Evolutionary conservation across 2,797 vertebrate genomes (phyloP).

Genomic region (Tiaroga cobitis): DNA sequence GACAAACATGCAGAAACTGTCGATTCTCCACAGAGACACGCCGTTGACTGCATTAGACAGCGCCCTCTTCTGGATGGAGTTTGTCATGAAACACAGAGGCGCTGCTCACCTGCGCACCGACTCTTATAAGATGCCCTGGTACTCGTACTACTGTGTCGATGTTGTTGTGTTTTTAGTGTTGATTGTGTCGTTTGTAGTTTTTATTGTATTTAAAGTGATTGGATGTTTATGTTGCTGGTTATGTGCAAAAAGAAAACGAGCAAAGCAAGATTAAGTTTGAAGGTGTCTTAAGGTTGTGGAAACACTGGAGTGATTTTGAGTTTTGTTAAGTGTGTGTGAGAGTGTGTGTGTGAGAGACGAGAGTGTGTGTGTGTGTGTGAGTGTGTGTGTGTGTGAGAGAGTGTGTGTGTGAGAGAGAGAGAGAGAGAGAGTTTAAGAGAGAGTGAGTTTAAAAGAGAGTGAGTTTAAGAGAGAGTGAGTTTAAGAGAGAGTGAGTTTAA

Average conservation of each 20-base stretch:
- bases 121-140: constrained; percentile 72
- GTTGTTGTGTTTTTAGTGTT: constrained; percentile 59
- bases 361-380: no score
- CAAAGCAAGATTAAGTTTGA: constrained; percentile 58
- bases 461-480: no score
- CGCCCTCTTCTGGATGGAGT: constrained; percentile 78
- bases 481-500: no score
- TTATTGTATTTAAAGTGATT: constrained; percentile 55
- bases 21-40: constrained; percentile 69
- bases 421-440: no score
- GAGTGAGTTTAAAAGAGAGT: no score
- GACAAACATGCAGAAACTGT: constrained; percentile 74
- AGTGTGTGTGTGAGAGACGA: no score
- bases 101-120: constrained; percentile 71
- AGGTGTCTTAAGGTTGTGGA: background rate
- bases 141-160: constrained; percentile 70
- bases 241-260: constrained; percentile 60
- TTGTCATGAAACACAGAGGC: constrained; percentile 75
- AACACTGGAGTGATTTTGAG: no score
- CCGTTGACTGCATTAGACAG: constrained; percentile 65
- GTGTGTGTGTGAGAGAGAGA: no score
- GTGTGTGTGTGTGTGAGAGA: no score
- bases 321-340: no score
- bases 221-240: constrained; percentile 60
- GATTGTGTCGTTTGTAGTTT: constrained; percentile 38